Percentiles rank a stretch among this genome's conserved stretches.
Conservation (phyloP, 2,888 invertebrate species). For the Folsomia manolachei region DNA sequence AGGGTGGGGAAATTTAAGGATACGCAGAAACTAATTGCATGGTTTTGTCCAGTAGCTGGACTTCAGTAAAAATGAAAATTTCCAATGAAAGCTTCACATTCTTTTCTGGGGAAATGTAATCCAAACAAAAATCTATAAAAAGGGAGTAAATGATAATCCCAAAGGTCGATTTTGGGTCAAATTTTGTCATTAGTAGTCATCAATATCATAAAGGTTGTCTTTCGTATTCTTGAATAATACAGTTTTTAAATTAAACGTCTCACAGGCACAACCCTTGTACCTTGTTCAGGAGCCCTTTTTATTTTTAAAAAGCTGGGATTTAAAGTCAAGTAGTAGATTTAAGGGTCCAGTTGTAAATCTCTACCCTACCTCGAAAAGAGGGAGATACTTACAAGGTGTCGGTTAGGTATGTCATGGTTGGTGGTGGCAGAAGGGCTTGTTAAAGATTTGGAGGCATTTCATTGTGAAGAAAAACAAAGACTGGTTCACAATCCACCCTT, state of each 20-base stretch:
- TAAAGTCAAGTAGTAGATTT: not conserved
- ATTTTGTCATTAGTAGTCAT: too few species aligned
- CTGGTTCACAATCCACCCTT: not conserved
- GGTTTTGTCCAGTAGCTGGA: too few species aligned
- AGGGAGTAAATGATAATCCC: not conserved
- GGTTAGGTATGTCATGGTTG: not conserved
- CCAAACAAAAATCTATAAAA: too few species aligned
- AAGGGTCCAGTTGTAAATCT: not conserved
- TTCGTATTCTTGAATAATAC: too few species aligned
- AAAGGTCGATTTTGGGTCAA: too few species aligned
- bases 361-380: not conserved
- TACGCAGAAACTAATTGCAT: too few species aligned
- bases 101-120: too few species aligned
- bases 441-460: not conserved
- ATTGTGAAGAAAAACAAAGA: not conserved
- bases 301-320: not conserved
- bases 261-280: not conserved
- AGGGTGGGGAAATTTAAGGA: too few species aligned
- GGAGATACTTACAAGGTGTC: not conserved
- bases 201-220: too few species aligned
- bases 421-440: not conserved
- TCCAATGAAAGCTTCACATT: too few species aligned
- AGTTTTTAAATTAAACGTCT: too few species aligned
- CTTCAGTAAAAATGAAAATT: too few species aligned
- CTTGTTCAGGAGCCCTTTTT: not conserved